Conservation (phyloP, 2,888 invertebrate genomes). For the Nephrocerus scutellatus region DNA sequence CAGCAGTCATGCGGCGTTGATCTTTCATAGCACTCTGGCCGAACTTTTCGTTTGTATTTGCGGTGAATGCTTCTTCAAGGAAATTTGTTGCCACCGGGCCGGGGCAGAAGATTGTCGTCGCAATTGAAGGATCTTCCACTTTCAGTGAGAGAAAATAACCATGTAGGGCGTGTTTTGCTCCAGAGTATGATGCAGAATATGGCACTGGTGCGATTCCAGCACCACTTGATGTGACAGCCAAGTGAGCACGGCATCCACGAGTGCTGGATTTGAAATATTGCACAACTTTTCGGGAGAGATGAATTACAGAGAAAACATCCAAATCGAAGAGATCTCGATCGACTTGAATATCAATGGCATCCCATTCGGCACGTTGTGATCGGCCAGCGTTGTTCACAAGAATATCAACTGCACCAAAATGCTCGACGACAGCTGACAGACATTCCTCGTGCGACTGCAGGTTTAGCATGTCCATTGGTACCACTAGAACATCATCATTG, state of each 20-base stretch:
- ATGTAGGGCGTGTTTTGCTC: slow-evolving; percentile 69
- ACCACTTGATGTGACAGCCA: slow-evolving; percentile 68
- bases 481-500: slow-evolving; percentile 58
- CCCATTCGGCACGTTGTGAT: slow-evolving; percentile 68
- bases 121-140: slow-evolving; percentile 51
- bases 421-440: slow-evolving; percentile 56
- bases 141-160: slow-evolving; percentile 67
- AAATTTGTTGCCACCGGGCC: slow-evolving; percentile 70
- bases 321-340: slow-evolving; percentile 69
- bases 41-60: slow-evolving; percentile 51
- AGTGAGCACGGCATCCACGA: slow-evolving; percentile 54
- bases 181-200: slow-evolving; percentile 63
- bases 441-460: slow-evolving; percentile 54
- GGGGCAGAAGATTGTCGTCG: slow-evolving; percentile 65
- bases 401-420: slow-evolving; percentile 68
- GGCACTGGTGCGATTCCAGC: slow-evolving; percentile 64
- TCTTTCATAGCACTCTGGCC: slow-evolving; percentile 44
- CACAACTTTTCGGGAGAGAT: slow-evolving; percentile 62
- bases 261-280: slow-evolving; percentile 52
- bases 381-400: slow-evolving; percentile 76
- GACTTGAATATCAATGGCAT: slow-evolving; percentile 61
- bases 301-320: slow-evolving; percentile 67
- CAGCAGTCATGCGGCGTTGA: slow-evolving; percentile 51
- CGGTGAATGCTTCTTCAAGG: slow-evolving; percentile 62
- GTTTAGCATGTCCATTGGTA: slow-evolving; percentile 62